phyloP scores from a whole-genome alignment of 2,113 vertebrate genomes.

The Micromys minutus region DNA sequence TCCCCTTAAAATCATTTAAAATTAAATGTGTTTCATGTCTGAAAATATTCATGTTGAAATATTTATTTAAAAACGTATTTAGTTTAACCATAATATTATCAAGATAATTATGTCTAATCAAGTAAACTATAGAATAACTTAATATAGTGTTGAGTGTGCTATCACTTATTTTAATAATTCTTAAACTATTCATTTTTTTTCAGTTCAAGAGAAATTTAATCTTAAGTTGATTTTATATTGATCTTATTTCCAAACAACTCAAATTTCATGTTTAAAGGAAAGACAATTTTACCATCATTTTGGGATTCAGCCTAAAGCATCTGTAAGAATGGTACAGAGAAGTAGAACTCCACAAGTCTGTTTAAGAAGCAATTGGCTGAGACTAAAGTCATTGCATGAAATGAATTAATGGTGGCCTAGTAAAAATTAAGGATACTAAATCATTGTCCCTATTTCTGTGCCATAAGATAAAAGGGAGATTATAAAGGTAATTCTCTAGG shows the following conservation, averaged over 20 bases:
- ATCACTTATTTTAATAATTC: not conserved
- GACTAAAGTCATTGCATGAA: conserved; percentile 5
- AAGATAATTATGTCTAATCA: not conserved
- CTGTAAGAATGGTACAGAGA: not conserved
- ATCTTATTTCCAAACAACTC: not conserved
- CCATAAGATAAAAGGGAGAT: not conserved
- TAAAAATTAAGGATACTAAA: not conserved
- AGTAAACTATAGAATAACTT: not conserved
- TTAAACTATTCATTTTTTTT: not conserved
- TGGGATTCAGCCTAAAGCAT: not conserved
- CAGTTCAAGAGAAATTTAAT: not conserved
- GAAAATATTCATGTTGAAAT: conserved; percentile 42
- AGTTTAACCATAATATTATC: conserved; percentile 7
- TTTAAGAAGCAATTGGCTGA: not conserved
- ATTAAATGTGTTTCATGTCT: conserved; percentile 3
- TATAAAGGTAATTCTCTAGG: not conserved
- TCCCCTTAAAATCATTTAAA: conserved; percentile 39
- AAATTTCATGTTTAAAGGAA: not conserved
- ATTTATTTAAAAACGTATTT: conserved; percentile 13
- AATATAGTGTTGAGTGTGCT: not conserved
- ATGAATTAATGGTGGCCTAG: not conserved
- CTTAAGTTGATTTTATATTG: not conserved
- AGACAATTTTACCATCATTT: not conserved
- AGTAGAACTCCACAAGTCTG: not conserved
- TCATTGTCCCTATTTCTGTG: not conserved